Evolutionary conservation across 1,140 invertebrate genomes (phyloP).

Genomic region (Trissolcus basalis): DNA sequence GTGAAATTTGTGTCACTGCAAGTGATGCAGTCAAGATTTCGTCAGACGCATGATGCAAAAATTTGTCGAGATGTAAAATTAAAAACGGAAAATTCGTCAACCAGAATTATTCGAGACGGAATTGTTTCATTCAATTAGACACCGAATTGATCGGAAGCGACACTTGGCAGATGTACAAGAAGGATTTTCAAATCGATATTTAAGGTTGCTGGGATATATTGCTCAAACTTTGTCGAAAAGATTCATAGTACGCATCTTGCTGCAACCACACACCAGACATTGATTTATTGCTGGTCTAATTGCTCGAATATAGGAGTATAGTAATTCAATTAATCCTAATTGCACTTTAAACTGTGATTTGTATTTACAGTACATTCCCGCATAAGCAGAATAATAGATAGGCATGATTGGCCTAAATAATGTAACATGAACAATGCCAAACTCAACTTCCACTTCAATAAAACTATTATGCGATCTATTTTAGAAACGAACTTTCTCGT

Average conservation of each 20-base stretch:
- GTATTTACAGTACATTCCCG: neutral
- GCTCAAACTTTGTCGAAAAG: conserved; percentile 38
- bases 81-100: no score
- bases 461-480: no score
- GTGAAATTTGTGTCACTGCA: no score
- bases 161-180: conserved; percentile 20
- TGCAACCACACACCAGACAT: conserved; percentile 36
- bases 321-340: conserved; percentile 42
- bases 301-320: conserved; percentile 41
- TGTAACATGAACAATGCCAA: no score
- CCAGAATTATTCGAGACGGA: no score
- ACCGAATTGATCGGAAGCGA: conserved; percentile 4
- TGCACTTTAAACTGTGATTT: conserved; percentile 11
- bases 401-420: no score
- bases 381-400: neutral
- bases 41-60: no score
- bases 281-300: conserved; percentile 48
- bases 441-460: no score
- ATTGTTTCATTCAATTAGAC: no score
- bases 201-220: conserved; percentile 27
- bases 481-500: no score
- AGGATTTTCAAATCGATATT: conserved; percentile 28
- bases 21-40: no score
- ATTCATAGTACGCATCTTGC: conserved; percentile 40
- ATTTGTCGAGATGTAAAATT: no score